phyloP scores from a whole-genome alignment of 2,113 vertebrate genomes.

The Mobula hypostoma region DNA sequence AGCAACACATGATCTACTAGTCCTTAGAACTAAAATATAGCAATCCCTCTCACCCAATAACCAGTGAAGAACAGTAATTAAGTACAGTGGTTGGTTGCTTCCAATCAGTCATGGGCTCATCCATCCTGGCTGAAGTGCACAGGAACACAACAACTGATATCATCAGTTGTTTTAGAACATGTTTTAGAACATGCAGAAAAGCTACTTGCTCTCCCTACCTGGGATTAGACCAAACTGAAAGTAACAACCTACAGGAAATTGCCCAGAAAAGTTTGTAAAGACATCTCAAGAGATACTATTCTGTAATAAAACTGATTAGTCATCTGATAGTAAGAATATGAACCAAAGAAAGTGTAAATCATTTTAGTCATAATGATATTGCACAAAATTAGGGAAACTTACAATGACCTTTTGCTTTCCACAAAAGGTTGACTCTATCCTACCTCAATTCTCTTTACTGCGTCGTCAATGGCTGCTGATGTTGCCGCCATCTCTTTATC shows the following conservation, averaged over 20 bases:
- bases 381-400: neutral
- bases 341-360: neutral
- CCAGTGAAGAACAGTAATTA: neutral
- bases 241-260: neutral
- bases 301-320: no score
- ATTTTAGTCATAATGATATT: neutral
- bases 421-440: neutral
- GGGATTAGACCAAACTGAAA: neutral
- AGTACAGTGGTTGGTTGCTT: neutral
- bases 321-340: no score
- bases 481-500: conserved; percentile 97
- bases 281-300: no score
- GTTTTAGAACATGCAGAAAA: neutral
- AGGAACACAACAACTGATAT: neutral
- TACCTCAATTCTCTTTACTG: conserved; percentile 86
- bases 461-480: conserved; percentile 82
- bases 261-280: neutral
- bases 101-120: neutral
- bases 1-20: neutral
- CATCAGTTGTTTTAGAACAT: neutral
- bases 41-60: neutral
- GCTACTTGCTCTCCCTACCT: neutral
- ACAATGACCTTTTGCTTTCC: neutral
- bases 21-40: neutral
- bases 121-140: neutral